These are phyloP conservation scores for Galagoides demidoff DNA, from an alignment of 2,797 vertebrate species.

Conservation along the genomic window DNA sequence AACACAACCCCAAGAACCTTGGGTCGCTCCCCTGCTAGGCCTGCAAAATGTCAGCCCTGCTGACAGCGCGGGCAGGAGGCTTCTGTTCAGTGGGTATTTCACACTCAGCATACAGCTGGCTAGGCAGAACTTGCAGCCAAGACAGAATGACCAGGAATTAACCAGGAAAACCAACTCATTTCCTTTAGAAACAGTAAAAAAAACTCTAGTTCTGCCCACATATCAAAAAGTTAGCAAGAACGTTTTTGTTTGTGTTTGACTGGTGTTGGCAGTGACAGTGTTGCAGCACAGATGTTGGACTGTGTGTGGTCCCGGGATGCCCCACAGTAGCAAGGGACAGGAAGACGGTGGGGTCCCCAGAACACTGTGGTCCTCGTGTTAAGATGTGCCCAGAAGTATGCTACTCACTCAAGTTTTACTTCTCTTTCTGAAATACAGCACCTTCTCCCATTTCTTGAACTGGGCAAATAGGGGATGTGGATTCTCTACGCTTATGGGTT, in stretches of 20 bases:
- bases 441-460: neutral
- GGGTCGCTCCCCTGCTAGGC: neutral
- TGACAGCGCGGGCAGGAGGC: neutral
- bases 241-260: neutral
- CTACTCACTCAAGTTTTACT: neutral
- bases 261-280: neutral
- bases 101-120: neutral
- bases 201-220: neutral
- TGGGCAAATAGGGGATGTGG: neutral
- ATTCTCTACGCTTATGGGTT: neutral
- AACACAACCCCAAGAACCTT: slow-evolving; percentile 8
- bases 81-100: neutral
- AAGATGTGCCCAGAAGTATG: neutral
- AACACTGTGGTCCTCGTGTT: neutral
- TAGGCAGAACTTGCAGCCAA: neutral
- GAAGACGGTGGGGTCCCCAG: neutral
- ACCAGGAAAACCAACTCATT: neutral
- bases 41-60: neutral
- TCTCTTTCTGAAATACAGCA: neutral
- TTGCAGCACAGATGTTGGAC: neutral
- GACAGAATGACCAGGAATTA: neutral
- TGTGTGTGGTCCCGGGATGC: neutral
- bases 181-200: slow-evolving; percentile 19
- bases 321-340: neutral
- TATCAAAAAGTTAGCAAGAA: neutral